Evolutionary conservation across 2,888 invertebrate genomes (phyloP), one percentile per base, ranked within the genome.

Genomic region (Torymus texanus): DNA sequence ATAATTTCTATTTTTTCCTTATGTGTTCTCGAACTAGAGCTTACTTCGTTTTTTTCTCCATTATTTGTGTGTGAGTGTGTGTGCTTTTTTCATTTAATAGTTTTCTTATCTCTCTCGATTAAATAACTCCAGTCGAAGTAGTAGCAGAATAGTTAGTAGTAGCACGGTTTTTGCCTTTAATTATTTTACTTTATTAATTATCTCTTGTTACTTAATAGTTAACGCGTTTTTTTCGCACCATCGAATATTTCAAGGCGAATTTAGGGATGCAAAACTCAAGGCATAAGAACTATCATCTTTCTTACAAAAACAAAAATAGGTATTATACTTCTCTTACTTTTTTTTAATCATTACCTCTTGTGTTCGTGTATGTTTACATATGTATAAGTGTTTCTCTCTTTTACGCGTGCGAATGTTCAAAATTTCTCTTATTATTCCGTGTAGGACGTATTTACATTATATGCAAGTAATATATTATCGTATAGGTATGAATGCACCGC

Each of bases 201-300:
- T 73, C 73, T 76, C 73, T 79, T n/a, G 29, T 58, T 74, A 71
- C 75, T 78, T 81, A 81, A 56, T 78, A 78, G 41, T 75, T 70
- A 76, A 79, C 73, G 75, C 70, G 68, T 8, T 41, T 76, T 81
- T 84, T 78, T 82, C 79, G 82, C 83, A 83, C 84, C 81, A 81
- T 83, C 80, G 74, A 83, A 82, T 81, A 67, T 83, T 83, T 84
- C 83, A 84, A 85, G 85, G 84, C 84, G 83, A 80, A 85, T 85
- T 83, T 80, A 84, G 85, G 85, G 84, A 83, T 87, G 85, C 84
- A 55, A 66, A 85, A 87, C 87, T 85, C 84, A 87, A 86, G 87
- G 86, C 87, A 85, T 84, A 79, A 73, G 79, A 86, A 84, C 86
- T 86, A 86, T 87, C 85, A 86, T 83, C 82, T 81, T 83, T 83